These are phyloP conservation scores for Sanderia malayensis DNA, from an alignment of 30 jellyfish, hydroid and myxozoan genomes.

Conservation along the genomic window DNA sequence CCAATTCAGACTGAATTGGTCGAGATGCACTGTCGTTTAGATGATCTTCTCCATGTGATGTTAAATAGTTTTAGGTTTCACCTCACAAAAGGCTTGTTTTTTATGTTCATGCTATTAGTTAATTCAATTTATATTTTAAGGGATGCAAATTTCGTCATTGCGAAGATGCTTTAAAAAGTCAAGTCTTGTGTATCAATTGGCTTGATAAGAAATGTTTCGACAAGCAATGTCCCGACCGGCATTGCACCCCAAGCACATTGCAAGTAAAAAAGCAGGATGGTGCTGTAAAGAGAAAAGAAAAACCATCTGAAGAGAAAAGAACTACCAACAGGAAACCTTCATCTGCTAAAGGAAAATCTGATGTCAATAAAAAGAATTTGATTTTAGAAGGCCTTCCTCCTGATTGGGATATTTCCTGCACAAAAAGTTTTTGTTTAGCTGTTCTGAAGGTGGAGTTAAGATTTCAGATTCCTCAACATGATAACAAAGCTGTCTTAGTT, in stretches of 20 bases:
- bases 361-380: neutral
- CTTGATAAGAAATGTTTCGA: neutral
- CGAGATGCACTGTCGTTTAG: too few relatives aligned
- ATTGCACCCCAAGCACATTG: neutral
- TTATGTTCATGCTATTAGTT: too few relatives aligned
- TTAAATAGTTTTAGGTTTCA: too few relatives aligned
- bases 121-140: too few relatives aligned
- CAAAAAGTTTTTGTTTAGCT: neutral
- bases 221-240: neutral
- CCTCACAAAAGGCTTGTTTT: neutral
- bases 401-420: neutral
- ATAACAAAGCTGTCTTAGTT: neutral
- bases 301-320: neutral
- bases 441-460: neutral
- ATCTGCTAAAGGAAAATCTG: neutral
- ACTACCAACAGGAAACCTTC: too few relatives aligned
- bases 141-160: neutral
- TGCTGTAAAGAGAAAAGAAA: too few relatives aligned
- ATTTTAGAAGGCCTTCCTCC: neutral
- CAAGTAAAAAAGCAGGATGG: too few relatives aligned
- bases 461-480: neutral
- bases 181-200: neutral
- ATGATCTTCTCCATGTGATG: neutral
- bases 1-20: too few relatives aligned
- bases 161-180: neutral